Percentiles rank a stretch among this genome's conserved stretches.
These are phyloP conservation scores for Eurypyga helias DNA, from an alignment of 2,113 vertebrate species.

Conservation along the genomic window DNA sequence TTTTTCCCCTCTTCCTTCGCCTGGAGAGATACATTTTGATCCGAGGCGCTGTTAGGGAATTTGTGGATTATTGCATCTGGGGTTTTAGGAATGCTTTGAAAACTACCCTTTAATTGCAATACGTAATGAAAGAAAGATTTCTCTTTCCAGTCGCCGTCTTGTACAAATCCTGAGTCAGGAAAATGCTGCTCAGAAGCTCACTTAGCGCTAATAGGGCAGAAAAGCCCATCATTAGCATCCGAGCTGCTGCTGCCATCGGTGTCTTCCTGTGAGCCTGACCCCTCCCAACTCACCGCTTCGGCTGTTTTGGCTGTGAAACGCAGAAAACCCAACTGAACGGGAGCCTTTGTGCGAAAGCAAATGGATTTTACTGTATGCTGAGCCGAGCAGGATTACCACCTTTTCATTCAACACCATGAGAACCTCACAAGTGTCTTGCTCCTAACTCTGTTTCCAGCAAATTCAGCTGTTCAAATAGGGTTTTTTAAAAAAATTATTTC, in stretches of 20 bases:
- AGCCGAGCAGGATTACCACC: background rate
- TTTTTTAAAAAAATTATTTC: background rate
- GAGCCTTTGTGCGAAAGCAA: conserved; percentile 29
- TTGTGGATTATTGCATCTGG: background rate
- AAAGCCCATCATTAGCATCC: background rate
- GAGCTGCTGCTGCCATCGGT: background rate
- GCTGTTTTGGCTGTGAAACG: conserved; percentile 31
- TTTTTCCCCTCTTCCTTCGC: background rate
- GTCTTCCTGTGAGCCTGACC: background rate
- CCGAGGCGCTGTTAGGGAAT: background rate
- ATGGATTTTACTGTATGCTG: background rate
- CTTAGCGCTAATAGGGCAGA: background rate
- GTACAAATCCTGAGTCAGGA: conserved; percentile 30
- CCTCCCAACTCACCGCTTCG: conserved; percentile 11
- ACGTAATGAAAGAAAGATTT: background rate
- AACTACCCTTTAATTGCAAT: background rate
- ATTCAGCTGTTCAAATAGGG: background rate
- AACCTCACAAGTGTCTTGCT: background rate
- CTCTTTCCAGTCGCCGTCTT: background rate
- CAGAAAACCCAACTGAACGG: background rate
- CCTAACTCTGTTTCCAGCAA: background rate
- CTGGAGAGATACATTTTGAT: background rate
- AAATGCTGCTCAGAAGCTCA: background rate
- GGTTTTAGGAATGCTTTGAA: background rate
- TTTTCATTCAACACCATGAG: background rate